Percentiles rank a stretch among this genome's conserved stretches.
phyloP scores from a whole-genome alignment of 2,113 vertebrate genomes.

The Python bivittatus region DNA sequence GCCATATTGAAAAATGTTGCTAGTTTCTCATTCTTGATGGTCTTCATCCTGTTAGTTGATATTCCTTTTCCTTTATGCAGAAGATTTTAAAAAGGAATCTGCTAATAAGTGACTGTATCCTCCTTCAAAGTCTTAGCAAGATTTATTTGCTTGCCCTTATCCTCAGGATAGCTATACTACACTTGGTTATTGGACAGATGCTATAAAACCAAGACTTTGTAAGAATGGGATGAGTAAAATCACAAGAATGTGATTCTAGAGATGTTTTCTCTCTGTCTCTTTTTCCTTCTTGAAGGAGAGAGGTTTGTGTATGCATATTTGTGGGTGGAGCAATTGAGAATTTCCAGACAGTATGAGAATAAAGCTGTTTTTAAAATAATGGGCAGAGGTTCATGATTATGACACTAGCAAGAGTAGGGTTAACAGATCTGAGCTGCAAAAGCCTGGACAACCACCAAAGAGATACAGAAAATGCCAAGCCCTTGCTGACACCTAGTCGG shows the following conservation, averaged over 20 bases:
- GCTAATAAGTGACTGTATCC: neutral
- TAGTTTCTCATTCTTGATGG: neutral
- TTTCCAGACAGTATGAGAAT: neutral
- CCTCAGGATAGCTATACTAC: neutral
- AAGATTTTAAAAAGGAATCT: neutral
- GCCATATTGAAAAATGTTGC: neutral
- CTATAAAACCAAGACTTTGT: neutral
- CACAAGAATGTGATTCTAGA: constrained; percentile 5
- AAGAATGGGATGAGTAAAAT: constrained; percentile 1
- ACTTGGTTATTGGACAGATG: neutral
- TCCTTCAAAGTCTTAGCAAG: neutral
- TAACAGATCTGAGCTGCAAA: neutral
- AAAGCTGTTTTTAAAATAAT: neutral
- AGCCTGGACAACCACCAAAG: neutral
- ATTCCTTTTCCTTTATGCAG: neutral
- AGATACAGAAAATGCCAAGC: neutral
- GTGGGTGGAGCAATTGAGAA: neutral
- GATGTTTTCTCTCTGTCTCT: neutral
- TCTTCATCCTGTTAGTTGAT: neutral
- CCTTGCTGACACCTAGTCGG: neutral
- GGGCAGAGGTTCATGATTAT: neutral
- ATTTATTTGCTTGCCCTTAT: neutral
- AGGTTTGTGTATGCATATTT: neutral
- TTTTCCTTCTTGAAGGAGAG: neutral
- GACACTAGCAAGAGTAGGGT: neutral